Conservation (phyloP, 2,113 vertebrate genomes). For the Casuarius casuarius region DNA sequence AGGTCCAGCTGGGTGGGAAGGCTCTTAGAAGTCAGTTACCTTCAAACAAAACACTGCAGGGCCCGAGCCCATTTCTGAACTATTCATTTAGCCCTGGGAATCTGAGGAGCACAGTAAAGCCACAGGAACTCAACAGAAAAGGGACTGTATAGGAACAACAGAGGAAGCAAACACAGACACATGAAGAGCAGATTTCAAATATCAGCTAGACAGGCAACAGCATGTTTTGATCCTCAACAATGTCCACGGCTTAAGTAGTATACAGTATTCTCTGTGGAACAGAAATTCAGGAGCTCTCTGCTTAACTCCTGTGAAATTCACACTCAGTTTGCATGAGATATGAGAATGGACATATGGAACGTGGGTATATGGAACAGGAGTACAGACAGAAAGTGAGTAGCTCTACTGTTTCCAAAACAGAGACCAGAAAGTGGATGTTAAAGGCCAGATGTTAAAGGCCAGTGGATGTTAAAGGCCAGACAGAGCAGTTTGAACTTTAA, state of each 20-base stretch:
- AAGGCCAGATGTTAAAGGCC: not conserved
- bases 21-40: not conserved
- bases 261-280: not conserved
- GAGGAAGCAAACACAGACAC: not conserved
- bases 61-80: not conserved
- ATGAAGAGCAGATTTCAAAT: not conserved
- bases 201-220: not conserved
- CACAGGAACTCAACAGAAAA: not conserved
- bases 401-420: not conserved
- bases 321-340: not conserved
- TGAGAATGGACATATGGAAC: not conserved
- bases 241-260: not conserved
- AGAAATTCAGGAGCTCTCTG: not conserved
- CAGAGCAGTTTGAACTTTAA: conserved; percentile 25
- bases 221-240: not conserved
- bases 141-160: not conserved
- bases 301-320: not conserved
- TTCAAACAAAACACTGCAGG: not conserved
- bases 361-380: not conserved
- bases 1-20: not conserved
- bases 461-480: not conserved
- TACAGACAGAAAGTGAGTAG: not conserved
- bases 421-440: not conserved
- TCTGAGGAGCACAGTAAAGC: not conserved
- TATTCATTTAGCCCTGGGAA: not conserved